phyloP scores from a whole-genome alignment of 2,888 invertebrate species.

The Dryobotodes eremita region DNA sequence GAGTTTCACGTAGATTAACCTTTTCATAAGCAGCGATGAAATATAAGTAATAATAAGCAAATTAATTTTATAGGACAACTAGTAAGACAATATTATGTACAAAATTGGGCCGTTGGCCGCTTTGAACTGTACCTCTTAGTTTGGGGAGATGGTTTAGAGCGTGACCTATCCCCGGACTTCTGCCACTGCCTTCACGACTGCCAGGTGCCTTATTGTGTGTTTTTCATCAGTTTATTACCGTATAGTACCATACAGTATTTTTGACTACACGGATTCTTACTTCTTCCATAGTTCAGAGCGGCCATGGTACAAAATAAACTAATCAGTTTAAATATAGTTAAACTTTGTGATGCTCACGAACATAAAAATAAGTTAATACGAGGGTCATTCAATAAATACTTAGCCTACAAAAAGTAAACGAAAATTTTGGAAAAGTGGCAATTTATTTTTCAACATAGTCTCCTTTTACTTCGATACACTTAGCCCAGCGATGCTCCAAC shows the following conservation, averaged over 20 bases:
- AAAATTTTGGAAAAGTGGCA: too few relatives aligned
- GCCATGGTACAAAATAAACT: background rate
- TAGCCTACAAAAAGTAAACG: too few relatives aligned
- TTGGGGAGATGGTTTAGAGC: background rate
- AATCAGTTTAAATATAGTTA: background rate
- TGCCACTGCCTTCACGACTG: constrained; percentile 21
- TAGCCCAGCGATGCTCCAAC: too few relatives aligned
- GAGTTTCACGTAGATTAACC: background rate
- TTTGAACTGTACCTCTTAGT: constrained; percentile 7
- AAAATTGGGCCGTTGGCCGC: background rate
- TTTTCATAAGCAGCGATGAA: constrained; percentile 11
- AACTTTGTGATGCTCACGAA: background rate
- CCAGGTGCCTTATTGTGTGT: constrained; percentile 38
- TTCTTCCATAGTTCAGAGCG: constrained; percentile 10
- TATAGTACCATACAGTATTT: background rate
- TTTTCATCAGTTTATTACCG: background rate
- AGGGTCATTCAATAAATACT: too few relatives aligned
- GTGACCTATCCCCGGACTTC: too few relatives aligned
- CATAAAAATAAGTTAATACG: background rate
- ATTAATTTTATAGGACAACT: background rate
- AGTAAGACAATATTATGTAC: constrained; percentile 2
- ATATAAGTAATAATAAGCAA: background rate
- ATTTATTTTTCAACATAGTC: too few relatives aligned
- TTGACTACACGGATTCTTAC: background rate
- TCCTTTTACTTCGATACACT: too few relatives aligned